Evolutionary conservation across 2,797 vertebrate genomes (phyloP).

Genomic region (Mareca penelope): DNA sequence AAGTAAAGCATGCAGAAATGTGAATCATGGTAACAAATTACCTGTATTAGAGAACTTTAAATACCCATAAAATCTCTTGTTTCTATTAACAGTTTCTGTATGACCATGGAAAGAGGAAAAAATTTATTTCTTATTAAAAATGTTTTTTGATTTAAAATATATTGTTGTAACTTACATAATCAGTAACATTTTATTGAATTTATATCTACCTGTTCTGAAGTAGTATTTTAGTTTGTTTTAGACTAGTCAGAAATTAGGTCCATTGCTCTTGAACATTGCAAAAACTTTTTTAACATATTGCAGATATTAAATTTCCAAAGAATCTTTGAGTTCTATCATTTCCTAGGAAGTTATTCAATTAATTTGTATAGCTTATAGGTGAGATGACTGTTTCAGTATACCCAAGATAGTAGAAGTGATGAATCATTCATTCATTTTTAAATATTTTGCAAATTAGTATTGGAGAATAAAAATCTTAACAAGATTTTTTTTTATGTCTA

Average conservation of each 20-base stretch:
- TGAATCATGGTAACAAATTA: background rate
- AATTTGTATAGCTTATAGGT: background rate
- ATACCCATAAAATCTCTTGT: background rate
- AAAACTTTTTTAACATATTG: background rate
- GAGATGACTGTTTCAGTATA: background rate
- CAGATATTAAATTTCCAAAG: background rate
- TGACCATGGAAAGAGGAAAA: background rate
- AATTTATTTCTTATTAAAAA: background rate
- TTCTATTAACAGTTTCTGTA: background rate
- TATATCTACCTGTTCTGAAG: background rate
- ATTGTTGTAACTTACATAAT: background rate
- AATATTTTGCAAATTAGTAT: background rate
- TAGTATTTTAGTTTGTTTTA: background rate
- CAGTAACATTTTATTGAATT: background rate
- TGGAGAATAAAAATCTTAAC: background rate
- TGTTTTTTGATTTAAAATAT: background rate
- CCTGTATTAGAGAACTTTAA: background rate
- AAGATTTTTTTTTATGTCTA: background rate
- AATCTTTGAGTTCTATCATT: background rate
- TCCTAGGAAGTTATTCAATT: background rate
- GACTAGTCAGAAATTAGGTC: background rate
- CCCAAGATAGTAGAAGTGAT: background rate
- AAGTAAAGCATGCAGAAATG: background rate
- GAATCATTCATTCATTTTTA: background rate
- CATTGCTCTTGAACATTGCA: background rate